These are phyloP conservation scores for Tupiocoris notatus DNA, from an alignment of 2,888 invertebrate genomes.

Conservation along the genomic window DNA sequence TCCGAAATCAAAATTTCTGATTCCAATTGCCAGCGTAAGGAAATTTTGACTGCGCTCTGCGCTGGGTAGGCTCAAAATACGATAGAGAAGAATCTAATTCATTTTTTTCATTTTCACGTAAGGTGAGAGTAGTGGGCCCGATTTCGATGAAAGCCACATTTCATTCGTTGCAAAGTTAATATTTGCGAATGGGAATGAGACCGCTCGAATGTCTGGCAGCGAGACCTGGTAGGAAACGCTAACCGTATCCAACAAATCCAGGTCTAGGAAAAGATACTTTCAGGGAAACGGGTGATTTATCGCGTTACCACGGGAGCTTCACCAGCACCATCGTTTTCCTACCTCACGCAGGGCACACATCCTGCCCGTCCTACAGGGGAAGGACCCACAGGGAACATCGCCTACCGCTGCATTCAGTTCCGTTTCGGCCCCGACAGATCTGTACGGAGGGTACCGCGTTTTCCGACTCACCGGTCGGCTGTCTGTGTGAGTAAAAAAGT, in stretches of 20 bases:
- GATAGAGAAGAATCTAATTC: constrained; percentile 8
- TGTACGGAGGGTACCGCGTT: constrained; percentile 19
- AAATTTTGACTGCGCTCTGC: too few relatives aligned
- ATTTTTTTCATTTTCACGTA: neutral
- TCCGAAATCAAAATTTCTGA: too few relatives aligned
- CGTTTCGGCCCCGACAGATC: too few relatives aligned
- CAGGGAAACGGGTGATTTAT: constrained; percentile 24
- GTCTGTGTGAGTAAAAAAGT: too few relatives aligned
- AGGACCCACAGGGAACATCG: too few relatives aligned
- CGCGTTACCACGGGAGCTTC: constrained; percentile 19
- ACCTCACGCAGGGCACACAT: too few relatives aligned
- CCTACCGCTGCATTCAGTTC: too few relatives aligned
- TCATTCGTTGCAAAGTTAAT: constrained; percentile 16
- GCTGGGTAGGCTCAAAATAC: too few relatives aligned
- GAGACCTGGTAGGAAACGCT: constrained; percentile 1
- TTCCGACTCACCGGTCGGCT: constrained; percentile 28
- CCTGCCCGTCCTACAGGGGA: too few relatives aligned
- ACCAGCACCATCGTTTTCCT: too few relatives aligned
- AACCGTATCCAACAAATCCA: constrained; percentile 23
- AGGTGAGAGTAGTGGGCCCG: constrained; percentile 5
- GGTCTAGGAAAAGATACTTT: constrained; percentile 27
- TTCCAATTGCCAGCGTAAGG: too few relatives aligned
- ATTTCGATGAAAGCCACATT: constrained; percentile 17
- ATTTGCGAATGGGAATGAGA: constrained; percentile 7
- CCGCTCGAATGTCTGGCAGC: neutral